These are phyloP conservation scores for Uria aalge DNA, from an alignment of 2,113 vertebrate genomes.

Conservation along the genomic window DNA sequence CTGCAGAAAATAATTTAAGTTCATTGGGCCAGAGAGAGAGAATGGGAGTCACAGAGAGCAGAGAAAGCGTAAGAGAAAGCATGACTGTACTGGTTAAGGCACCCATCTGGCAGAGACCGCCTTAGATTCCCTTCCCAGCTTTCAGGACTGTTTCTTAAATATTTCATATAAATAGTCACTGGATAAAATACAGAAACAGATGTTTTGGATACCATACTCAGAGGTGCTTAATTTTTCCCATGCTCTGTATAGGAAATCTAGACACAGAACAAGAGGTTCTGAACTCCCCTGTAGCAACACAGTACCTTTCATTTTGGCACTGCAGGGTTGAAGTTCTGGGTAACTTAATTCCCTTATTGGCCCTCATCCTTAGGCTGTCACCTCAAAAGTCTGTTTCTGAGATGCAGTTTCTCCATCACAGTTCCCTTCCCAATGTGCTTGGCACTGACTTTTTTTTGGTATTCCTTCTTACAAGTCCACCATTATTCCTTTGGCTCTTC, in stretches of 20 bases:
- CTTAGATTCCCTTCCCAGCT: conserved; percentile 19
- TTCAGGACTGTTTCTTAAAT: neutral
- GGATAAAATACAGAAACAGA: conserved; percentile 36
- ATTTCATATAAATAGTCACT: conserved; percentile 17
- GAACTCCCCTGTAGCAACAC: neutral
- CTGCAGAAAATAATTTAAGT: conserved; percentile 31
- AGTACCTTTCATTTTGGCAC: neutral
- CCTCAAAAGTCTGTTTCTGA: neutral
- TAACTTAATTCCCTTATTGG: neutral
- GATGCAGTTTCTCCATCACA: neutral
- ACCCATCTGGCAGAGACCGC: neutral
- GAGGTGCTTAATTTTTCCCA: conserved; percentile 26
- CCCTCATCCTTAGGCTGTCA: neutral
- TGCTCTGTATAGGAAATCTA: neutral
- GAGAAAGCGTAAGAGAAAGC: neutral
- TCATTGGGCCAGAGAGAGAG: conserved; percentile 17
- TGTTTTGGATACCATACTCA: neutral
- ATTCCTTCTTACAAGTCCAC: neutral
- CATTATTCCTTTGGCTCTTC: neutral
- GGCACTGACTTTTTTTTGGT: neutral
- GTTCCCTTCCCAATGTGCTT: neutral
- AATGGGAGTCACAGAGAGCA: neutral
- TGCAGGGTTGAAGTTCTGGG: neutral
- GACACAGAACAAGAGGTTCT: neutral
- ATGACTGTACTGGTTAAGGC: conserved; percentile 39